These are phyloP conservation scores for Cacatua alba DNA, from an alignment of 2,113 vertebrate species.

Conservation along the genomic window DNA sequence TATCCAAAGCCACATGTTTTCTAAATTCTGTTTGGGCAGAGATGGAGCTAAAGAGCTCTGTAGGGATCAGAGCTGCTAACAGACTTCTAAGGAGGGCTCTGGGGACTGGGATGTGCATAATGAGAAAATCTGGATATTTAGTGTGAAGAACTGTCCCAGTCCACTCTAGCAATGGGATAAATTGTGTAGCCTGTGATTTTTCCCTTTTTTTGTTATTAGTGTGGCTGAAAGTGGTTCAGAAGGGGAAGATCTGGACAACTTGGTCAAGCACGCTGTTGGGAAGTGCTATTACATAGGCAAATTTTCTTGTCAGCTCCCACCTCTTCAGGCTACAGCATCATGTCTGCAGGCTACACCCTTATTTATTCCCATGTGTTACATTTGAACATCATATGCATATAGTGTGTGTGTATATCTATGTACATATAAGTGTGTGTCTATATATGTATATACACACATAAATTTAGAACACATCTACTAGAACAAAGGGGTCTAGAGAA, in stretches of 20 bases:
- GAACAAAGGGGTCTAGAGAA: neutral
- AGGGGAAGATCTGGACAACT: neutral
- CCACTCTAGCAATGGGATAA: neutral
- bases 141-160: neutral
- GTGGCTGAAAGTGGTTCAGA: neutral
- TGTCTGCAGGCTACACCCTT: neutral
- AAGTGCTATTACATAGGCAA: neutral
- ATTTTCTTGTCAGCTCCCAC: neutral
- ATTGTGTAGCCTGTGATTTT: neutral
- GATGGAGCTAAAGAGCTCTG: neutral
- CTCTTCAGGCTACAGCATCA: neutral
- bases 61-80: neutral
- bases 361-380: neutral
- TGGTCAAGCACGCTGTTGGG: neutral
- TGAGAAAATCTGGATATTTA: slow-evolving; percentile 19
- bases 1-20: slow-evolving; percentile 8
- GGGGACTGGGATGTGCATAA: neutral
- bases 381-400: neutral
- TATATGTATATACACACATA: neutral
- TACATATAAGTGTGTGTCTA: fast-evolving
- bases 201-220: neutral
- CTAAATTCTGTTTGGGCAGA: slow-evolving; percentile 13
- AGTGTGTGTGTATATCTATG: neutral
- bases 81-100: neutral
- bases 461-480: neutral